Base-by-base conservation (phyloP, 2,888 invertebrate species). In the Auanema sp. region DNA sequence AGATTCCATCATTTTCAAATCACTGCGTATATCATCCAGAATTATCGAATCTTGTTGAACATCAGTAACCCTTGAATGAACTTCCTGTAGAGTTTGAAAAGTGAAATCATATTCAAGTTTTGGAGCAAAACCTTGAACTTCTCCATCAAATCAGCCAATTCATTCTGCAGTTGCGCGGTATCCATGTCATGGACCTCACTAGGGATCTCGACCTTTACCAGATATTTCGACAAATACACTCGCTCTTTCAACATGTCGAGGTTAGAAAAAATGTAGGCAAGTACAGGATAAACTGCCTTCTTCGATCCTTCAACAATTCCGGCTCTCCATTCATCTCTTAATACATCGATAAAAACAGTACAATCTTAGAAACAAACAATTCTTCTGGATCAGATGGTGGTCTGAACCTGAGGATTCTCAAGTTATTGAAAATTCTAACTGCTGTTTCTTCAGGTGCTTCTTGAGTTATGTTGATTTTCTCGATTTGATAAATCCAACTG, bases 101-200 rank as follows among this genome's bases (percentile, higher is more conserved):
- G 25, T 54, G 16, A 87, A 23, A n/a, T n/a, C n/a, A n/a, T n/a
- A n/a, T n/a, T n/a, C n/a, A n/a, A n/a, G n/a, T n/a, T n/a, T n/a
- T n/a, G n/a, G n/a, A n/a, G n/a, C n/a, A n/a, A n/a, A n/a, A 88
- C 88, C 84, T 92, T 92, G 85, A 93, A 93, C 79, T 90, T 90
- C 60, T 90, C 90, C 71, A 92, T 91, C 54, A 90, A 85, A 69
- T 88, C 88, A 70, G 90, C 89, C 84, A 92, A 91, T 87, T 89
- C 82, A 11, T 77, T 76, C 57, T 90, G 88, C 24, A 91, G 85
- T 70, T 89, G 89, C 71, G 89, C 88, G 42, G 92, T 88, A 58
- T 90, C 91, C 44, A 89, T 88, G 80, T 92, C 92, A 10, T 89
- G 88, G 58, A 89, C 58, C 14, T 75, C 75, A 18, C 69, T 66